Evolutionary conservation across 2,113 vertebrate species (phyloP).

Genomic region (Poecile atricapillus): DNA sequence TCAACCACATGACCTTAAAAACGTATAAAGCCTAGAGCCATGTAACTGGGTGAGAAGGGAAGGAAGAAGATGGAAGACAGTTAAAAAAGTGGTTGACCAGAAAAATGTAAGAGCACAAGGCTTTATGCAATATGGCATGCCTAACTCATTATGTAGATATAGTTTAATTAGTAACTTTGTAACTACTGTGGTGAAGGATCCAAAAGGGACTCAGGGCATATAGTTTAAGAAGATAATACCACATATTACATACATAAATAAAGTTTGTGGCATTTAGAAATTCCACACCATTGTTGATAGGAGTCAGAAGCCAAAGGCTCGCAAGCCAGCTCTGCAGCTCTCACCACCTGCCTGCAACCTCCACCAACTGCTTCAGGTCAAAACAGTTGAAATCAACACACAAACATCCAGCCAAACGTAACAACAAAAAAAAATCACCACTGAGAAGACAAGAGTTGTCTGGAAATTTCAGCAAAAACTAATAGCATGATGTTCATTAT

Average conservation of each 20-base stretch:
- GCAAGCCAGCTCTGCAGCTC: not conserved
- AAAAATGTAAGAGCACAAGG: not conserved
- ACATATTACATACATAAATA: not conserved
- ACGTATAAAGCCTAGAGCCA: not conserved
- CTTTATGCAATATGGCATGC: not conserved
- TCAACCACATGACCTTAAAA: not conserved
- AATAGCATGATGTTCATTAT: not conserved
- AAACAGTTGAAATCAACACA: not conserved
- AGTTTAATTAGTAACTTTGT: slow-evolving; percentile 15
- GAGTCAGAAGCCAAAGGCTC: not conserved
- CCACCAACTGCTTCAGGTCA: not conserved
- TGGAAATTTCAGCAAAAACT: not conserved
- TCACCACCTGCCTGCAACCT: not conserved
- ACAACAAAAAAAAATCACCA: not conserved
- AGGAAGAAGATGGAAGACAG: not conserved
- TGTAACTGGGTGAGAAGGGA: not conserved
- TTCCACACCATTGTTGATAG: not conserved
- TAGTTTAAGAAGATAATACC: not conserved
- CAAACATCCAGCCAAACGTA: not conserved
- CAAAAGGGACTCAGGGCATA: slow-evolving; percentile 5
- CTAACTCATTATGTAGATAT: not conserved
- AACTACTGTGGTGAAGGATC: not conserved
- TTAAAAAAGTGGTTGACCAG: not conserved
- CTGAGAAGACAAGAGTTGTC: not conserved
- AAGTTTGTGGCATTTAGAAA: slow-evolving; percentile 10